These are phyloP conservation scores for Orchesella cincta DNA, from an alignment of 1,140 invertebrate species.

Conservation along the genomic window DNA sequence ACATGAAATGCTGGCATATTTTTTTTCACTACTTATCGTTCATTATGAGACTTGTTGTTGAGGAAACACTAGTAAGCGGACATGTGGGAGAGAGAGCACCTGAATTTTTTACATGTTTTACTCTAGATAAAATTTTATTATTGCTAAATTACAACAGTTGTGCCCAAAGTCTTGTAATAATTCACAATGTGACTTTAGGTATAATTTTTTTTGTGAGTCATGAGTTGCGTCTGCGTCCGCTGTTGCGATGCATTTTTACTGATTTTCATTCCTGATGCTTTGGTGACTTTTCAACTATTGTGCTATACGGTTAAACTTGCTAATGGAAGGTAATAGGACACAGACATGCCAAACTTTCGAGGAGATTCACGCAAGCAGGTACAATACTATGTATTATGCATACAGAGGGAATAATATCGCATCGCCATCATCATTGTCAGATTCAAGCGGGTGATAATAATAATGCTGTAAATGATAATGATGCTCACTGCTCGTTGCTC, in stretches of 20 bases:
- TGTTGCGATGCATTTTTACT: neutral
- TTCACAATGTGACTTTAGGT: neutral
- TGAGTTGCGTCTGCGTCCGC: no score
- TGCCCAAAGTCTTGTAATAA: neutral
- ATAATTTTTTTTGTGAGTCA: no score
- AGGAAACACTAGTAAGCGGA: no score
- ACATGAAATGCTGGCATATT: no score
- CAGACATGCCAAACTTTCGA: neutral
- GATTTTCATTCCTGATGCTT: neutral
- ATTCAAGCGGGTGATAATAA: constrained; percentile 2
- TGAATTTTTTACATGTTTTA: neutral
- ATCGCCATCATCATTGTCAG: no score
- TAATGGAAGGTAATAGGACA: neutral
- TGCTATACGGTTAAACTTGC: neutral
- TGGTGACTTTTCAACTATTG: neutral
- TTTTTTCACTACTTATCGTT: no score
- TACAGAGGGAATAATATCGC: no score
- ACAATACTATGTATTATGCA: no score
- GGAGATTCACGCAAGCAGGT: neutral
- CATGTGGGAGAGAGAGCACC: no score
- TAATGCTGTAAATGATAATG: constrained; percentile 16
- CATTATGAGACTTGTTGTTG: no score
- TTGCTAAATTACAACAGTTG: neutral
- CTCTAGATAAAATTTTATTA: neutral
- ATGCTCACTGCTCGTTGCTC: neutral